These are phyloP conservation scores for Drosophila percnosoma DNA, from an alignment of 2,888 invertebrate species.

Conservation along the genomic window DNA sequence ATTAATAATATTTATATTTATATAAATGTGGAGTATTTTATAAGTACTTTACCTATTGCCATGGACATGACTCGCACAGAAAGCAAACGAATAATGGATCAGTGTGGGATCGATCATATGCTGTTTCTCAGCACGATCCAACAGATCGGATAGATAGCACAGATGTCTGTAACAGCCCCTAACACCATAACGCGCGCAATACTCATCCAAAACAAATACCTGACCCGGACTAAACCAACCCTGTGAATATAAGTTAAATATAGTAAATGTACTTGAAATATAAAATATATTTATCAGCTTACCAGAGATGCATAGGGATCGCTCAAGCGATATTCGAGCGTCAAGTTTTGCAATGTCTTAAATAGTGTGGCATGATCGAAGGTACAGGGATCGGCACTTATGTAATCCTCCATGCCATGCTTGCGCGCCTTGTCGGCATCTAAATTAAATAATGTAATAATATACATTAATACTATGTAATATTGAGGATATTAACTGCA, in stretches of 20 bases:
- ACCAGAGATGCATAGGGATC: slow-evolving; percentile 99
- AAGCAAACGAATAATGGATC: slow-evolving; percentile 99
- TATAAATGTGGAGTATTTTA: background rate
- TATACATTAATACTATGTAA: background rate
- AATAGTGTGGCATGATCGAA: slow-evolving; percentile 98
- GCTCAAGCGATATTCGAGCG: slow-evolving; percentile 97
- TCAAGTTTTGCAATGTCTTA: slow-evolving; percentile 95
- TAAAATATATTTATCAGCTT: slow-evolving; percentile 67
- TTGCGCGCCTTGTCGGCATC: slow-evolving; percentile 92
- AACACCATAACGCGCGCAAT: slow-evolving; percentile 98
- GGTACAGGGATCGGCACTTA: slow-evolving; percentile 99
- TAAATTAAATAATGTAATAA: slow-evolving; percentile 28
- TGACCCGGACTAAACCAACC: slow-evolving; percentile 99
- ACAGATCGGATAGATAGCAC: slow-evolving; percentile 96
- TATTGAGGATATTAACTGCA: background rate
- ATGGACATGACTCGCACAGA: slow-evolving; percentile 99
- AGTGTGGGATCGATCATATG: slow-evolving; percentile 99
- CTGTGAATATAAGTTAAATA: slow-evolving; percentile 84
- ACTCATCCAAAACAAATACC: slow-evolving; percentile 98
- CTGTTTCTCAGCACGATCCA: slow-evolving; percentile 97
- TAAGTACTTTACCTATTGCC: slow-evolving; percentile 93
- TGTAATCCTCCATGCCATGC: slow-evolving; percentile 99
- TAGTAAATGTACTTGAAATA: background rate
- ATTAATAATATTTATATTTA: background rate
- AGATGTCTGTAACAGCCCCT: slow-evolving; percentile 98